Percentiles rank a stretch among this genome's conserved stretches.
phyloP scores from a whole-genome alignment of 2,113 vertebrate genomes.

The Lanius ludovicianus region DNA sequence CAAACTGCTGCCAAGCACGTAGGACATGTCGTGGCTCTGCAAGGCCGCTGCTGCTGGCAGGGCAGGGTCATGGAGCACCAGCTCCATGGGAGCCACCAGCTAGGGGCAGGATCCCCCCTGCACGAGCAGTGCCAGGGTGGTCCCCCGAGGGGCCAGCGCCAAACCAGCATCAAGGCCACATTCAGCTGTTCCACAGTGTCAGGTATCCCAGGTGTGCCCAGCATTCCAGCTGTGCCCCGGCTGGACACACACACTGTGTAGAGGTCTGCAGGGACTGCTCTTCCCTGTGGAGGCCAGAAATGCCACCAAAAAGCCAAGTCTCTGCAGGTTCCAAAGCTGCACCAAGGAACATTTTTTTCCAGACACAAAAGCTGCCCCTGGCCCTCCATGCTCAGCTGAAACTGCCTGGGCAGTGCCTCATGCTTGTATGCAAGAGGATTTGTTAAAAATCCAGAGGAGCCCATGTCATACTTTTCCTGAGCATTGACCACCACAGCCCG shows the following conservation, averaged over 20 bases:
- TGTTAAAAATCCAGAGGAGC: background rate
- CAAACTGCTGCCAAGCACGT: background rate
- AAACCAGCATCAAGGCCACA: no score
- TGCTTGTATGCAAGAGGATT: background rate
- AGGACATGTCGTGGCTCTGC: background rate
- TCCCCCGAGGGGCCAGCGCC: background rate
- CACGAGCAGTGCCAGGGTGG: background rate
- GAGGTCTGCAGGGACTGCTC: no score
- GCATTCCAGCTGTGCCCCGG: background rate
- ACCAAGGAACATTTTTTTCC: background rate
- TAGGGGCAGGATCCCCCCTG: background rate
- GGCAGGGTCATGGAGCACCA: background rate
- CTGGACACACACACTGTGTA: background rate
- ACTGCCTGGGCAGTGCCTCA: background rate
- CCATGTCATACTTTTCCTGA: rapidly evolving
- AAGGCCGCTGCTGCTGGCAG: background rate
- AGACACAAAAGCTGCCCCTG: background rate
- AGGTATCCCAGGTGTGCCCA: background rate
- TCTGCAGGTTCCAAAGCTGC: background rate
- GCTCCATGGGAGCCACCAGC: background rate
- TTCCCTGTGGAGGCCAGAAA: background rate
- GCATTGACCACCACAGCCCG: rapidly evolving
- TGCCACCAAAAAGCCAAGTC: background rate
- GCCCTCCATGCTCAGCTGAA: background rate
- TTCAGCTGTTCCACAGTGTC: background rate